A percentile compares a stretch with the other conserved stretches of the same genome.
Evolutionary conservation across 2,888 invertebrate genomes (phyloP).

Genomic region (Cyclophora albipunctata): DNA sequence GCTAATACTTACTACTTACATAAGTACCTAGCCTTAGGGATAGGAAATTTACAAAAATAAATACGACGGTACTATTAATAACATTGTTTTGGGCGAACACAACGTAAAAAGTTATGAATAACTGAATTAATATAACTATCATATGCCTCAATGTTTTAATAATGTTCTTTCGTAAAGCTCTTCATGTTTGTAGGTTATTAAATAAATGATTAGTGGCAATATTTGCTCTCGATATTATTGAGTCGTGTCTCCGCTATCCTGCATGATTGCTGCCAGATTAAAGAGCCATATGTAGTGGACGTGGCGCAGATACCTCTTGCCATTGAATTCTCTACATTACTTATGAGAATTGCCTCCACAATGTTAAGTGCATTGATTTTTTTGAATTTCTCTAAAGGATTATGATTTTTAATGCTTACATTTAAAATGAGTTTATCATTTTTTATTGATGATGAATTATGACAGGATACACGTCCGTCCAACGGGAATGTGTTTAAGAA

Average conservation of each 20-base stretch:
- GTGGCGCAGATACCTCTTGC: slow-evolving; percentile 1
- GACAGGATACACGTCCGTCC: slow-evolving; percentile 7
- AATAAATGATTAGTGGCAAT: too few species aligned
- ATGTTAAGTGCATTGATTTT: slow-evolving; percentile 16
- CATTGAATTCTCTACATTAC: slow-evolving; percentile 15
- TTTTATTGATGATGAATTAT: slow-evolving; percentile 2
- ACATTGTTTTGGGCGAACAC: too few species aligned
- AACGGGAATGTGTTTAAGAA: slow-evolving; percentile 4
- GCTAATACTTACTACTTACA: too few species aligned
- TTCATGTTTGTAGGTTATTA: too few species aligned
- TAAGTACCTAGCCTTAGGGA: too few species aligned
- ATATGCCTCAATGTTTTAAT: too few species aligned
- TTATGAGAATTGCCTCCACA: slow-evolving; percentile 8
- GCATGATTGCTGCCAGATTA: neutral
- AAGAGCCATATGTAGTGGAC: slow-evolving; percentile 4
- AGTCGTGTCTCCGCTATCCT: slow-evolving; percentile 3
- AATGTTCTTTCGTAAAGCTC: too few species aligned
- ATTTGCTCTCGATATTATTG: neutral
- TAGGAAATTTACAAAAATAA: too few species aligned
- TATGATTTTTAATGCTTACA: slow-evolving; percentile 14
- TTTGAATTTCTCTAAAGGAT: slow-evolving; percentile 10
- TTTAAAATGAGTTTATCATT: slow-evolving; percentile 1
- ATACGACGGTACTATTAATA: too few species aligned
- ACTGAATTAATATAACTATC: too few species aligned
- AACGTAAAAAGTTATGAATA: too few species aligned